A percentile compares a stretch with the other conserved stretches of the same genome.
Conservation (phyloP, 2,888 invertebrate species). For the Eumacrocentrus americanus region DNA sequence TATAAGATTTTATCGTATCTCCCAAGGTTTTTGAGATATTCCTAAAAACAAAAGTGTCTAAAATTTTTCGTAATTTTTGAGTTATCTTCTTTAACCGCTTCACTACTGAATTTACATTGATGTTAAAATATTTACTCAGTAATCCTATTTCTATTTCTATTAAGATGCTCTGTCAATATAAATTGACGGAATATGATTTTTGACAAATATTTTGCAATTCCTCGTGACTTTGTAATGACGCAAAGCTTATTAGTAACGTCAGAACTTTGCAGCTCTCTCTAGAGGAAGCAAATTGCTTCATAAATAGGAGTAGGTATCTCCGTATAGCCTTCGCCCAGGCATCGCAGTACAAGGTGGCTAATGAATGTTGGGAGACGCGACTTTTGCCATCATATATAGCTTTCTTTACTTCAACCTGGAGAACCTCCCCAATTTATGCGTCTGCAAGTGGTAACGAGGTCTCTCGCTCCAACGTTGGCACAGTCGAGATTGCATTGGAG, state of each 20-base stretch:
- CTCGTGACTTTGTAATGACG: conserved; percentile 26
- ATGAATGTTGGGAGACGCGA: conserved; percentile 25
- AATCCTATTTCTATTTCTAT: too few species aligned
- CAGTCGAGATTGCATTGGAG: conserved; percentile 11
- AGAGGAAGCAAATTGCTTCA: conserved; percentile 43
- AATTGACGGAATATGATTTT: too few species aligned
- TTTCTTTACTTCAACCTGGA: conserved; percentile 12
- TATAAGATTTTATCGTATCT: too few species aligned
- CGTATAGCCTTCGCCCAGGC: conserved; percentile 14
- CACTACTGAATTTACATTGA: too few species aligned
- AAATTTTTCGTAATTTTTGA: too few species aligned
- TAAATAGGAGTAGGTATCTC: conserved; percentile 36
- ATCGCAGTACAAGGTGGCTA: conserved; percentile 20
- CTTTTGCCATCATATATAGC: conserved; percentile 10
- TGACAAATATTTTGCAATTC: conserved; percentile 1
- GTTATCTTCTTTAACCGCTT: too few species aligned
- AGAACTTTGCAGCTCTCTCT: conserved; percentile 43
- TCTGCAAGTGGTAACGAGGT: conserved; percentile 16
- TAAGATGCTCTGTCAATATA: too few species aligned
- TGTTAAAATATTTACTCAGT: too few species aligned
- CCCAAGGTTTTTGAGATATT: too few species aligned
- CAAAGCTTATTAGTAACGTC: conserved; percentile 45
- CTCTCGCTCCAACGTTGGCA: neutral
- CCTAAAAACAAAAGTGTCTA: too few species aligned
- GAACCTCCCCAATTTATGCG: conserved; percentile 22